A percentile compares a stretch with the other conserved stretches of the same genome.
phyloP scores from a whole-genome alignment of 2,113 vertebrate species.

The Grallaria varia region DNA sequence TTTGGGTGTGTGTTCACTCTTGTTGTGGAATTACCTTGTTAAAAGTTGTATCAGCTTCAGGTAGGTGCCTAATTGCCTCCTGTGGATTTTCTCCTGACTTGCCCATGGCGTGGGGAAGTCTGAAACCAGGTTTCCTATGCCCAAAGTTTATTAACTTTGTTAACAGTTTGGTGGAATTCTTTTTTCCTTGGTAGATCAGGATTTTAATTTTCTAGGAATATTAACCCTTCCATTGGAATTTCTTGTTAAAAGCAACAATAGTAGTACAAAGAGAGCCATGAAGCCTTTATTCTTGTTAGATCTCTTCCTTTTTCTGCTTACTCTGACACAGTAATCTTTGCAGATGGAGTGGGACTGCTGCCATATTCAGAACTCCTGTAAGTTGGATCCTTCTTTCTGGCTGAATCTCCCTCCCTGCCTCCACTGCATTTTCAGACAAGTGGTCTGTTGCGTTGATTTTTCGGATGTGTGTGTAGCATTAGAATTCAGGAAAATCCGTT shows the following conservation, averaged over 20 bases:
- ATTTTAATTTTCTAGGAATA: background rate
- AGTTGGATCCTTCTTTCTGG: background rate
- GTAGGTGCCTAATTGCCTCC: background rate
- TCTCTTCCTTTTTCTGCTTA: background rate
- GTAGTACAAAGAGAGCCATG: background rate
- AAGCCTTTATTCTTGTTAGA: background rate
- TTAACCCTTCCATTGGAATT: background rate
- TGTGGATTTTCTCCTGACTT: background rate
- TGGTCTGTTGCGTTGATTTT: rapidly evolving
- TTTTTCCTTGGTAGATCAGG: background rate
- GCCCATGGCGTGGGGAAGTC: background rate
- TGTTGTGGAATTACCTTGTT: background rate
- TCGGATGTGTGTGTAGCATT: background rate
- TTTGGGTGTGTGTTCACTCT: background rate
- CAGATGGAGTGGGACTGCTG: background rate
- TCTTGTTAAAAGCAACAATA: background rate
- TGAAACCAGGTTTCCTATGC: background rate
- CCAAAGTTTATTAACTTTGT: background rate
- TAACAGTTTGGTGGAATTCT: background rate
- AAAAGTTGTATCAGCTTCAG: background rate
- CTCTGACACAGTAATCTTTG: background rate
- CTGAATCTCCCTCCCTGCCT: background rate
- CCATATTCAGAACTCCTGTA: background rate
- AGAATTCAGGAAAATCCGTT: background rate
- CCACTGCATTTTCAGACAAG: background rate